phyloP scores from a whole-genome alignment of 2,113 vertebrate species.

The Falcunculus frontatus region DNA sequence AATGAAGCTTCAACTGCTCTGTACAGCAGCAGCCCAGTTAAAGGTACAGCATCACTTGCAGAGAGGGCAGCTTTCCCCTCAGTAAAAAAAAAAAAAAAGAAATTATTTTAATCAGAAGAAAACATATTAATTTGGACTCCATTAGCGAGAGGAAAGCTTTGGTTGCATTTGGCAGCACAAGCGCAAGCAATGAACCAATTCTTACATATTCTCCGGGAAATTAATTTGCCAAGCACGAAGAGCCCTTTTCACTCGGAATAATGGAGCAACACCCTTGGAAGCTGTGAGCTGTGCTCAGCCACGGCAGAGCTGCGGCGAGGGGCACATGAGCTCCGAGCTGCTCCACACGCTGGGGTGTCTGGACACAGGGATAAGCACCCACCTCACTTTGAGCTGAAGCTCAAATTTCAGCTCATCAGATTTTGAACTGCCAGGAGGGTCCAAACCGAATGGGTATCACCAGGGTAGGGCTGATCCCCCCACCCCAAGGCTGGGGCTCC shows the following conservation, averaged over 20 bases:
- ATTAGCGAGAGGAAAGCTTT: neutral
- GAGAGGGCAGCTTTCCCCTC: neutral
- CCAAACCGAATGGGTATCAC: neutral
- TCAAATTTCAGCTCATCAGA: neutral
- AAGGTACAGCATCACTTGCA: neutral
- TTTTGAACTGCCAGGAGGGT: neutral
- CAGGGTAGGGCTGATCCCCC: neutral
- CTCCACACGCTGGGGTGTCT: accelerated
- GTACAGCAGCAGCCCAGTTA: neutral
- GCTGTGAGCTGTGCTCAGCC: neutral
- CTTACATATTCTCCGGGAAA: neutral
- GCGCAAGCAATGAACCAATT: neutral
- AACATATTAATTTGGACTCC: neutral
- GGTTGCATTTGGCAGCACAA: neutral
- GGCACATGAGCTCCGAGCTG: accelerated
- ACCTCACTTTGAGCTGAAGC: neutral
- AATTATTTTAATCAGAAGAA: neutral
- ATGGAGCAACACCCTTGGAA: neutral
- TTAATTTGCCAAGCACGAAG: neutral
- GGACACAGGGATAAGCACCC: neutral
- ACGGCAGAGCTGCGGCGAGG: accelerated
- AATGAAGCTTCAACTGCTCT: constrained; percentile 19
- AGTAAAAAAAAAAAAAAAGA: neutral
- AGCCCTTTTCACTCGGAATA: neutral
- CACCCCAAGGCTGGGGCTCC: neutral